phyloP scores from a whole-genome alignment of 2,113 vertebrate genomes.

The Catharus minimus region DNA sequence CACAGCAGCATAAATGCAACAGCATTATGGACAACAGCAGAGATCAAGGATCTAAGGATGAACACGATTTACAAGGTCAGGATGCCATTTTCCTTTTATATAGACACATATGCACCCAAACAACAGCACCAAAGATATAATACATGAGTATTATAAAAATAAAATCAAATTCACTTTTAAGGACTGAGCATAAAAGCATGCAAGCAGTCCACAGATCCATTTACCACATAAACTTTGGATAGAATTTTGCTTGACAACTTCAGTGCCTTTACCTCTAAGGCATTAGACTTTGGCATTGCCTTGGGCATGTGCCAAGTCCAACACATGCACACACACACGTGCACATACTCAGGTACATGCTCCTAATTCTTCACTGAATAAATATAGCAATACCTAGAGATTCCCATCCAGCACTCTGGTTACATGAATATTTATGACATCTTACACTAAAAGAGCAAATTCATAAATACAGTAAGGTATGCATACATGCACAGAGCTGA shows the following conservation, averaged over 20 bases:
- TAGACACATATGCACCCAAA: background rate
- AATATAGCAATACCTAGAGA: background rate
- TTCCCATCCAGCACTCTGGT: background rate
- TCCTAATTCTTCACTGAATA: background rate
- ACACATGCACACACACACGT: background rate
- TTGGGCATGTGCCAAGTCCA: background rate
- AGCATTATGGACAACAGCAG: background rate
- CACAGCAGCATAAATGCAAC: fast-evolving
- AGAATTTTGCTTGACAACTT: background rate
- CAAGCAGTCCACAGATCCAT: background rate
- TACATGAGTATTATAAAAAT: background rate
- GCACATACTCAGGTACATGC: background rate
- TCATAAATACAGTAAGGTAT: background rate
- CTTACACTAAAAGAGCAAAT: background rate
- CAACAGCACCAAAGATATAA: background rate
- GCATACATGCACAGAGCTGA: background rate
- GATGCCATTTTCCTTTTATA: background rate
- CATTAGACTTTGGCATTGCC: fast-evolving
- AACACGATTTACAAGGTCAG: background rate
- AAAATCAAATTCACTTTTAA: background rate
- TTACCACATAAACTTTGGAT: background rate
- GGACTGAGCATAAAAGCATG: background rate
- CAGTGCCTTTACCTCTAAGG: background rate
- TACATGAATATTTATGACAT: background rate
- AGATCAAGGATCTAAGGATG: background rate